phyloP scores from a whole-genome alignment of 1,140 invertebrate species.

The Neuroterus valhalla region DNA sequence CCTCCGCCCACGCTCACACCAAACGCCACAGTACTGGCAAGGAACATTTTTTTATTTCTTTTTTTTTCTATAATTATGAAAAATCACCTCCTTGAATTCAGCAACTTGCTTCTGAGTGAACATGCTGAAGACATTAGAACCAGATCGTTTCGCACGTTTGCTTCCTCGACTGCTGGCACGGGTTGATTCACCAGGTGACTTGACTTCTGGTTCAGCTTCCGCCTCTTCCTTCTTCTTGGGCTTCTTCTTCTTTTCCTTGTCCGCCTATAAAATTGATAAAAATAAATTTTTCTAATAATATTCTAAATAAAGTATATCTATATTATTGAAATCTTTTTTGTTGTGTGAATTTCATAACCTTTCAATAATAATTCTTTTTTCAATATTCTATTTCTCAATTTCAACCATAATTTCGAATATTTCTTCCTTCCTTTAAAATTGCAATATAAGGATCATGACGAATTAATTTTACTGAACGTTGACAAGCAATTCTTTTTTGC shows the following conservation, averaged over 20 bases:
- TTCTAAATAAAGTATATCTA: not conserved
- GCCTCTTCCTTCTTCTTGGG: constrained; percentile 76
- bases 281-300: not conserved
- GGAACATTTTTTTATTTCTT: not conserved
- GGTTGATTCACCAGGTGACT: constrained; percentile 78
- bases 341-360: too few relatives aligned
- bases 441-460: too few relatives aligned
- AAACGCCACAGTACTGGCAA: too few relatives aligned
- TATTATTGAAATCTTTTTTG: not conserved
- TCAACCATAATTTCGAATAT: too few relatives aligned
- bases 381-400: too few relatives aligned
- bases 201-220: constrained; percentile 70
- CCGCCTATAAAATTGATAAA: constrained; percentile 12
- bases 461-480: too few relatives aligned
- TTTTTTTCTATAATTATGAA: not conserved
- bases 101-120: constrained; percentile 96
- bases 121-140: constrained; percentile 96
- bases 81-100: constrained; percentile 93
- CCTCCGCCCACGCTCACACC: too few relatives aligned
- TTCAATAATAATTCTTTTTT: too few relatives aligned
- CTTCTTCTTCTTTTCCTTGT: constrained; percentile 32
- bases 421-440: too few relatives aligned
- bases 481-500: too few relatives aligned
- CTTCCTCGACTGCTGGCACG: constrained; percentile 89
- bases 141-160: constrained; percentile 86